Evolutionary conservation across 2,888 invertebrate species (phyloP), one percentile per base, ranked within the genome.

Genomic region (Uropetala carovei): DNA sequence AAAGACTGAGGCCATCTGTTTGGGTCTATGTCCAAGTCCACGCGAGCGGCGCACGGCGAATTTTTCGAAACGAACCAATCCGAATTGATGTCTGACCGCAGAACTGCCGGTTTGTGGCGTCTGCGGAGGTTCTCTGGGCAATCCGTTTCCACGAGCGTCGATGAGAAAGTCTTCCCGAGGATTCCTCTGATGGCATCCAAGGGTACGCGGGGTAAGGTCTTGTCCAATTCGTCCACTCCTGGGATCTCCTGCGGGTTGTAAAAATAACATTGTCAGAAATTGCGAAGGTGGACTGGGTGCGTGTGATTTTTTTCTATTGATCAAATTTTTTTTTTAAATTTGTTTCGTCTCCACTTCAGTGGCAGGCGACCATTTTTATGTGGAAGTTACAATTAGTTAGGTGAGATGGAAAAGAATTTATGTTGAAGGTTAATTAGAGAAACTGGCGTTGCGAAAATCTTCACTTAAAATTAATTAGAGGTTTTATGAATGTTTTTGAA

Each of bases 1-100:
- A 92, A 18, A 4, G 64, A 60, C 56, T 58, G 92, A 0, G 92
- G 92, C 92, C 92, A 92, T 56, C 92, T 85, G 16, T 86, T 83
- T 11, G 68, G 58, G 58, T 92, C 92, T 7, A 56, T 22, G 43
- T 86, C 59, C 68, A 82, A 56, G 7, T 64, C 43, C 30, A 92
- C 86, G 8, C 82, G 92, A 13, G 85, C 60, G 8, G 92, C 85
- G 43, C 92, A 92, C 9, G 89, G 60, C 9, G 89, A 89, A 14
- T 30, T 64, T 43, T 43, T 43, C 4, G 89, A 89, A 3, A 89
- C 64, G 43, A 68, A 89, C 89, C 89, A 89, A 57, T 89, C 89
- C 14, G 89, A 68, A 13, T 60, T 56, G n/a, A 89, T 89, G 18
- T 43, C 43, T 3, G 89, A 89, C 60, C 60, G 27, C 18, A 89